Base-by-base conservation (phyloP, 23 tunicate species). In the Ciona savignyi region DNA sequence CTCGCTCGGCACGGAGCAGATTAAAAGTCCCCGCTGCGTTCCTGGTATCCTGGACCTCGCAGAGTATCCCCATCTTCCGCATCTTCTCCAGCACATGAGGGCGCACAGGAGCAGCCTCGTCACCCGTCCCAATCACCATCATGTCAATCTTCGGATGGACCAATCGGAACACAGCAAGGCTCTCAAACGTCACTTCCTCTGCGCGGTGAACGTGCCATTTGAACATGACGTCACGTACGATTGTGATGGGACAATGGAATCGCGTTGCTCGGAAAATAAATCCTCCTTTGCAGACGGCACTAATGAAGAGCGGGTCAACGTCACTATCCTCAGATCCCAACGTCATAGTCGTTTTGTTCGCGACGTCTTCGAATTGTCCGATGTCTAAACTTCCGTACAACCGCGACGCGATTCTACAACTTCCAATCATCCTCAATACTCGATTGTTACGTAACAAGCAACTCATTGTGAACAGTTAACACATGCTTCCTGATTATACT, bases 11-110 rank as follows among this genome's bases (percentile, higher is more conserved):
- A 23, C 25, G 69, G 23, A 87, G 60, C 1, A 87, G 60, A 62
- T 87, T 87, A 62, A 70, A 87, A 19, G 86, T 87, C 22, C 95
- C 95, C 35, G 86, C 81, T 25, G 95, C 95, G 34, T 87, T 76
- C 31, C 63, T 75, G 0, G 86, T 87, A 48, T 71, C 78, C 60
- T 87, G 95, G 4, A 87, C 68, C 76, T 87, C 95, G 2, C 81
- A 24, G 4, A n/a, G 25, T 4, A 87, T 29, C 22, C 95, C 95
- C n/a, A 30, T 67, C 63, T 71, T 34, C 42, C 60, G 42, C 51
- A 87, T 26, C 30, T 65, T 70, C 4, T 65, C 61, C 19, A 74
- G 33, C 11, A 86, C 71, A 3, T 63, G 63, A 6, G 86, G 78
- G 20, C 51, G 25, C 3, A 87, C 25, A 9, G 72, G 67, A 60